These are phyloP conservation scores for Drosophila insularis DNA, from an alignment of 1,140 invertebrate genomes.

Conservation along the genomic window DNA sequence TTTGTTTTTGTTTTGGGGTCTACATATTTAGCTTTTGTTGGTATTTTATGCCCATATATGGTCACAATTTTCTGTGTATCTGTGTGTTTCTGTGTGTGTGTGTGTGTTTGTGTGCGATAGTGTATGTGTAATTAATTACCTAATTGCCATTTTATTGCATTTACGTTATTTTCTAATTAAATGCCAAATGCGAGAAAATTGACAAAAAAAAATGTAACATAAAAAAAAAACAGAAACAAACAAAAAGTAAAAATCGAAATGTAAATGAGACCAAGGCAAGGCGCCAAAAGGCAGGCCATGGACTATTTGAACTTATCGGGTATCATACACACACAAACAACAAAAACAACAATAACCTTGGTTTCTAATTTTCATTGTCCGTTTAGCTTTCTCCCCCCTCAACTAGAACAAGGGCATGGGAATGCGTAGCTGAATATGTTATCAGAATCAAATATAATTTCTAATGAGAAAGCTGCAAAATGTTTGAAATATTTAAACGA, in stretches of 20 bases:
- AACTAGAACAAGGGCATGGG: not conserved
- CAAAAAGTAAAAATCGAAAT: slow-evolving; percentile 27
- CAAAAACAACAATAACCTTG: not conserved
- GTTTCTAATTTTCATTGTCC: slow-evolving; percentile 9
- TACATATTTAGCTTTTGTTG: not conserved
- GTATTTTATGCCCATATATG: slow-evolving; percentile 2
- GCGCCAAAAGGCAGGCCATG: slow-evolving; percentile 22
- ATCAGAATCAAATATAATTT: no score
- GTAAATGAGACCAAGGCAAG: slow-evolving; percentile 38
- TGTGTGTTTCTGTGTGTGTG: no score
- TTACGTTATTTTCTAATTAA: slow-evolving; percentile 34
- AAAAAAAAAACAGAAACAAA: not conserved
- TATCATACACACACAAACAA: not conserved
- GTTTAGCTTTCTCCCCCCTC: not conserved
- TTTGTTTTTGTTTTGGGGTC: not conserved
- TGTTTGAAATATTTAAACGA: no score
- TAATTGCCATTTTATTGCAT: slow-evolving; percentile 29
- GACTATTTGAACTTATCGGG: slow-evolving; percentile 16
- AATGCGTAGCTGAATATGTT: not conserved
- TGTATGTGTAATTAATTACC: slow-evolving; percentile 30
- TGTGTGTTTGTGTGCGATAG: not conserved
- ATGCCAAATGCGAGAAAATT: slow-evolving; percentile 24
- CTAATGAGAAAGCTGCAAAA: not conserved
- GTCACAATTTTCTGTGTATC: not conserved
- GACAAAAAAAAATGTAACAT: not conserved